Base-by-base conservation (phyloP, 1,140 invertebrate species). In the Meloidogyne hapla region DNA sequence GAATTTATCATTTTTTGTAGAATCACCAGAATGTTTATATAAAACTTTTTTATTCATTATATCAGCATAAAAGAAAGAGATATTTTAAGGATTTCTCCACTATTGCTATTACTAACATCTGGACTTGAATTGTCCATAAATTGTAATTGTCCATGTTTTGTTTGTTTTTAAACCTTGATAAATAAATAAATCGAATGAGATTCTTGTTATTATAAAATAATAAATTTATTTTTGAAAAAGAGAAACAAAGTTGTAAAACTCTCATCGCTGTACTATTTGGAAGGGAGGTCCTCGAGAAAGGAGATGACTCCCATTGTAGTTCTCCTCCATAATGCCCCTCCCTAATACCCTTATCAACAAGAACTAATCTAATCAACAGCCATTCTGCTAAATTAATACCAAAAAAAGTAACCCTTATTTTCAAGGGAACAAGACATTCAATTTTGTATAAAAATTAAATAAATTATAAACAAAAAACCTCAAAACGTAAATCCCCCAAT, bases 1-100 rank as follows among this genome's bases (percentile, higher is more conserved):
- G 38, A 84, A 70, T 21, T 76, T 48, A 45, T 83, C 81, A n/a
- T 76, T 71, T 26, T 25, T 56, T 23, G 72, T 77, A 68, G 84
- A 83, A n/a, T 77, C 23, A 10, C 82, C 82, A 70, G 80, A 81
- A 61, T 83, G 80, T 38, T 28, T 40, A 74, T 83, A 83, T 21
- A 64, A 23, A n/a, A 83, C 40, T 23, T 66, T 61, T 69, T 77
- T 48, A n/a, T 68, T 28, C 13, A 84, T 61, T n/a, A 83, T n/a
- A 28, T 84, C 80, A 63, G 77, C 76, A 56, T 83, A 83, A 15
- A 61, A 56, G 23, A 83, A 83, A 25, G 33, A 64, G 18, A 13
- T 13, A 40, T 28, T n/a, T n/a, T n/a, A n/a, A 38, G 40, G 45
- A 56, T n/a, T 56, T 56, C 48, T 56, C 48, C 6, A 56, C 48